Base-by-base conservation (phyloP, 2,797 vertebrate genomes). In the Nannoperca obscura region DNA sequence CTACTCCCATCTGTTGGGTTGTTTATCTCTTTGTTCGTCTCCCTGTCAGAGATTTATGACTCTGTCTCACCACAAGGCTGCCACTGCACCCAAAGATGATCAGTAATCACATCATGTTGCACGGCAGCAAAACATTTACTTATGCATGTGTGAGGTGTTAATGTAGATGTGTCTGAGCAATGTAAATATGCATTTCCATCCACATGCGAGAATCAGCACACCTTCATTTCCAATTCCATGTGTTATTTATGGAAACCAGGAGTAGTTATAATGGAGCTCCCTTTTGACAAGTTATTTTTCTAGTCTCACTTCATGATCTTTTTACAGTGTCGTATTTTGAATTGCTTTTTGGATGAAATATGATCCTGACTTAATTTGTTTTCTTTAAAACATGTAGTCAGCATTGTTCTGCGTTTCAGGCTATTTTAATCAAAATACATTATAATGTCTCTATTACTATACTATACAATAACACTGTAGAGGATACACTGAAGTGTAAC, bases 31-130 rank as follows among this genome's bases (percentile, higher is more conserved):
- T 69, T 52, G 60, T 86, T 78, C 71, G 70, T 70, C 79, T 54
- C 30, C 55, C 75, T 69, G 60, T 85, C 71, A 74, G 74, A 85
- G 82, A 86, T 86, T 68, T 83, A 89, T 78, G 77, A 72, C 66
- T 74, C 66, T 40, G 62, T 73, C 78, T 75, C 73, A 76, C 71
- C 78, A 58, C 64, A n/a, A 20, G 38, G 47, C 75, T 47, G 64
- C 79, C 73, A 44, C 64, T 67, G 65, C 71, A 70, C 53, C 68
- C 76, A 58, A 17, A 79, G 72, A 77, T 72, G 59, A 85, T 78
- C 78, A 27, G 69, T 76, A 88, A 84, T 87, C 83, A 83, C 78
- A 81, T 76, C 71, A 75, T 40, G 38, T 65, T 8, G 66, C 53
- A 80, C 27, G 40, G 59, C 55, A 61, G 68, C 30, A 64, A 82